Evolutionary conservation across 2,113 vertebrate genomes (phyloP).

Genomic region (Ceyx cyanopectus): DNA sequence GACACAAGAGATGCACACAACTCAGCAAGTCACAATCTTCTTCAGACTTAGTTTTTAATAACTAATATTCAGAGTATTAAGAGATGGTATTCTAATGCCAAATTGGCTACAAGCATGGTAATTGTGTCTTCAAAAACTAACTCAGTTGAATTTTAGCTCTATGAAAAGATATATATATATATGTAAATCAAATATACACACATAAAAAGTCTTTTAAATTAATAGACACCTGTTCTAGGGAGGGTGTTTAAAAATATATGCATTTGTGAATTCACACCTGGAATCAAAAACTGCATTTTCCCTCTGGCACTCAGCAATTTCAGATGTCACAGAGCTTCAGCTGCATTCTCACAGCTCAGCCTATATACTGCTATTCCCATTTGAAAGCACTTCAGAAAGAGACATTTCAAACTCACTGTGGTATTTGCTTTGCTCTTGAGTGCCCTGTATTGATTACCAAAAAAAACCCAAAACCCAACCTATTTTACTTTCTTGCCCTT

Average conservation of each 20-base stretch:
- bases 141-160: background rate
- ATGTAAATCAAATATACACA: background rate
- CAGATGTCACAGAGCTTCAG: background rate
- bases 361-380: background rate
- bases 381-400: background rate
- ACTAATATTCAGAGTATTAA: background rate
- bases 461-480: background rate
- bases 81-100: background rate
- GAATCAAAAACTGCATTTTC: background rate
- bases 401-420: background rate
- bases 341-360: background rate
- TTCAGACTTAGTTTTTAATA: background rate
- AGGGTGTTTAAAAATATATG: background rate
- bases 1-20: background rate
- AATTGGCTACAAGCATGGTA: background rate
- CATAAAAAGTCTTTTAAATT: background rate
- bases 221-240: background rate
- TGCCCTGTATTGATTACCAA: background rate
- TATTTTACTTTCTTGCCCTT: background rate
- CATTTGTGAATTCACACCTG: background rate
- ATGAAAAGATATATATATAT: background rate
- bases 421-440: background rate
- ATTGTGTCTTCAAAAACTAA: background rate
- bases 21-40: background rate
- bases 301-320: background rate